A percentile compares a stretch with the other conserved stretches of the same genome.
These are phyloP conservation scores for Dendrolimus houi DNA, from an alignment of 2,888 invertebrate species.

Conservation along the genomic window DNA sequence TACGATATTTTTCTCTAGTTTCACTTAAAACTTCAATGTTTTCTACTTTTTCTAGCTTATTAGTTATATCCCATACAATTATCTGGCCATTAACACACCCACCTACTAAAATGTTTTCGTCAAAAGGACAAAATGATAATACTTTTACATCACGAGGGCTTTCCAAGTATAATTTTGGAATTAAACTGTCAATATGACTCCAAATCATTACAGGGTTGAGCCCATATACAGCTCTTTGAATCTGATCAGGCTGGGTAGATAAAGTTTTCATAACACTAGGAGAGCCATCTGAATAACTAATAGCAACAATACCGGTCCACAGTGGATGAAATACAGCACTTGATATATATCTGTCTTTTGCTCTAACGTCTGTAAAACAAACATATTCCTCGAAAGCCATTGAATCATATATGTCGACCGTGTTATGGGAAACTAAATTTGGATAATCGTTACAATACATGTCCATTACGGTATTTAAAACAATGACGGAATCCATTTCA, in stretches of 20 bases:
- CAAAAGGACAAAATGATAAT: slow-evolving; percentile 81
- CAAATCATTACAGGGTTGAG: slow-evolving; percentile 83
- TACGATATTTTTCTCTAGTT: slow-evolving; percentile 78
- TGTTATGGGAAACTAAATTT: slow-evolving; percentile 53
- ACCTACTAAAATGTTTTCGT: slow-evolving; percentile 82
- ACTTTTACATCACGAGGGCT: slow-evolving; percentile 79
- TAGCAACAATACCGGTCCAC: slow-evolving; percentile 81
- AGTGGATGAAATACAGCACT: slow-evolving; percentile 82
- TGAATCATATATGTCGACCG: slow-evolving; percentile 40
- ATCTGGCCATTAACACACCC: slow-evolving; percentile 85
- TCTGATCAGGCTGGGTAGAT: slow-evolving; percentile 55
- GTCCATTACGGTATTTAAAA: slow-evolving; percentile 72
- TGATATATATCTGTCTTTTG: slow-evolving; percentile 80
- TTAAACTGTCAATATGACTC: slow-evolving; percentile 83
- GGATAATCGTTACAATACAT: slow-evolving; percentile 79
- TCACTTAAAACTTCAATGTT: slow-evolving; percentile 77
- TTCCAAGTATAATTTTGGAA: slow-evolving; percentile 82
- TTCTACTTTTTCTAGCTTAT: slow-evolving; percentile 79
- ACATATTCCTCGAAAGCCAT: slow-evolving; percentile 71
- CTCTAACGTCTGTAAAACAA: slow-evolving; percentile 81
- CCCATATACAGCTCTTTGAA: slow-evolving; percentile 76
- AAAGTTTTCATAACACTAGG: slow-evolving; percentile 59
- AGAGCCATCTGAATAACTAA: slow-evolving; percentile 79
- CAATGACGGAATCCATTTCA: slow-evolving; percentile 52
- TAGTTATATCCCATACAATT: slow-evolving; percentile 81